Conservation (phyloP, 1,140 invertebrate genomes). For the Caerostris darwini region DNA sequence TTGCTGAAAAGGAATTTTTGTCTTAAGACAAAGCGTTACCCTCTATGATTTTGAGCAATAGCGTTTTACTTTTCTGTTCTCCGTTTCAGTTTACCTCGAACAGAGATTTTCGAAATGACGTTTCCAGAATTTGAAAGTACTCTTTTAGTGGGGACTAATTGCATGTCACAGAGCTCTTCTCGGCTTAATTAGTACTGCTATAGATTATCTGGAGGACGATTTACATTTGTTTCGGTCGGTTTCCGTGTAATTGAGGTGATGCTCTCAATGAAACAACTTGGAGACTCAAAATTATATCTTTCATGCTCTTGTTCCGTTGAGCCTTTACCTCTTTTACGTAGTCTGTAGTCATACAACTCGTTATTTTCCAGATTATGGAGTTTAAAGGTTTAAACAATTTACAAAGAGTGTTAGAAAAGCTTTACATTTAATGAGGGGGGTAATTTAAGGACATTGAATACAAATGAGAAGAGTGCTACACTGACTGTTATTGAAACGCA, state of each 20-base stretch:
- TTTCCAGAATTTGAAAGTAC: conserved; percentile 48
- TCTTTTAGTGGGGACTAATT: conserved; percentile 60
- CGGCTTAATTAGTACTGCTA: conserved; percentile 62
- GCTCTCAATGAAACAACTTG: conserved; percentile 33
- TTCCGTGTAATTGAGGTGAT: conserved; percentile 50
- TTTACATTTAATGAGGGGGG: not conserved
- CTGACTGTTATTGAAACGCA: no score
- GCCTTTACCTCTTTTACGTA: not conserved
- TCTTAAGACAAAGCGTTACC: not conserved
- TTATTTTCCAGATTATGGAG: not conserved
- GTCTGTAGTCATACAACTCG: not conserved
- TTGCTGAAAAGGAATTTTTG: not conserved
- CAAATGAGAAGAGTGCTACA: no score
- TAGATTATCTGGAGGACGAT: conserved; percentile 52
- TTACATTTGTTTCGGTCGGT: conserved; percentile 62
- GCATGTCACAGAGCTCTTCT: conserved; percentile 48
- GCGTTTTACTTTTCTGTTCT: not conserved
- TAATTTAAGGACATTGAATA: not conserved
- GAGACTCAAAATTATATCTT: conserved; percentile 24
- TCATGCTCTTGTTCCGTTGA: not conserved
- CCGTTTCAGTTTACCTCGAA: conserved; percentile 47
- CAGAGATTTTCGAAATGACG: conserved; percentile 51
- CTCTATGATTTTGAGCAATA: conserved; percentile 24
- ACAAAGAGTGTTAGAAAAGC: not conserved
- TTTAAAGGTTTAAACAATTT: not conserved